Conservation (phyloP, 2,888 invertebrate species). For the Ommatoiulus sabulosus region DNA sequence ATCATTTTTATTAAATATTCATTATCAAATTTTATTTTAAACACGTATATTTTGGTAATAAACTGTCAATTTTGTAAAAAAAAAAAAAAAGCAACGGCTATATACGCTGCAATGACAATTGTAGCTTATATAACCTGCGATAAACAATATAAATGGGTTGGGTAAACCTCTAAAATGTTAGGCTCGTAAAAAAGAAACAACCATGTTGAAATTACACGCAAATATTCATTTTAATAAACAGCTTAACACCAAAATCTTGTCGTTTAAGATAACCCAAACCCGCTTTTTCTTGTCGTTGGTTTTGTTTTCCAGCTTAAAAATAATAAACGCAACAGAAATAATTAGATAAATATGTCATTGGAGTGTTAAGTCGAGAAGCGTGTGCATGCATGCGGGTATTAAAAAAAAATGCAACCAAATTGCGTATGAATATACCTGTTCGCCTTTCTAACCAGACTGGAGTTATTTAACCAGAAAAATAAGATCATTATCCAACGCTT, state of each 20-base stretch:
- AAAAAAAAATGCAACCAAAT: background rate
- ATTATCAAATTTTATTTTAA: no score
- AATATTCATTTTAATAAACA: conserved; percentile 13
- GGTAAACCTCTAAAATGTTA: background rate
- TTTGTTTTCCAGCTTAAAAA: background rate
- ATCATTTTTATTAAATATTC: no score
- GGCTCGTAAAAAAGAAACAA: background rate
- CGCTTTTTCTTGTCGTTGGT: background rate
- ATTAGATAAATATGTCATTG: conserved; percentile 32
- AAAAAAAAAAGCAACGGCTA: no score
- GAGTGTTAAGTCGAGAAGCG: background rate
- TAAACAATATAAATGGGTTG: no score
- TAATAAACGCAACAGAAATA: background rate
- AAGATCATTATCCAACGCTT: conserved; percentile 24
- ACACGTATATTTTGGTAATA: no score
- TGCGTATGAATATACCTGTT: background rate
- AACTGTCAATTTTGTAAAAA: no score
- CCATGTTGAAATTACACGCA: background rate
- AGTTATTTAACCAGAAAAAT: conserved; percentile 39
- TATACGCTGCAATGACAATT: no score
- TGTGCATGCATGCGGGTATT: background rate
- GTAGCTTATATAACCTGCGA: no score
- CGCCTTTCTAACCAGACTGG: background rate
- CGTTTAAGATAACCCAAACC: background rate
- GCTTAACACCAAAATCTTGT: conserved; percentile 12